Evolutionary conservation across 2,113 vertebrate species (phyloP), one percentile per base, ranked within the genome.

Genomic region (Otis tarda): DNA sequence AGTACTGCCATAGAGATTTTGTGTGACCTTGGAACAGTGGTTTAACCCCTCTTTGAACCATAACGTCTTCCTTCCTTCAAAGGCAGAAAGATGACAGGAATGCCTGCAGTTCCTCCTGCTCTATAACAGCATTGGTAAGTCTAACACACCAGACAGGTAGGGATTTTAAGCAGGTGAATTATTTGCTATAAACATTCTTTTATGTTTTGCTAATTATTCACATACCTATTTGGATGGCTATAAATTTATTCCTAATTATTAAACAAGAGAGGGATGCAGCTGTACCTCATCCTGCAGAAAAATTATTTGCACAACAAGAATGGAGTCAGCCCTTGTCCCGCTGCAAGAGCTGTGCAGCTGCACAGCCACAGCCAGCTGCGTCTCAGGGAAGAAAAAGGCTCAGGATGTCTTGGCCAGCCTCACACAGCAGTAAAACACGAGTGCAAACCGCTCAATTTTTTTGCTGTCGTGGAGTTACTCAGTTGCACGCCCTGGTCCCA

Each of bases 331-430:
- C 67, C 63, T 68, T 53, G 57, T 77, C 67, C 45, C 13, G 0
- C 23, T 47, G 86, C 75, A 75, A 90, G 82, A 79, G 79, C 93
- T 67, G 50, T 59, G 91, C 90, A 86, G 92, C 94, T 94, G 95
- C 90, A 76, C 78, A 85, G 53, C 33, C 75, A 77, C 67, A 69
- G 59, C 23, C 85, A 79, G 68, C 76, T 89, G 89, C 69, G 87
- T 35, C 76, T 22, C 19, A 30, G 35, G 47, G 27, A 77, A 31
- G 31, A 19, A 65, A 83, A 20, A 90, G 22, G 70, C 49, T 73
- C 3, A 0, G 49, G 22, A 69, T 74, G 7, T 49, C 50, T 88
- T 1, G 50, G 37, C 24, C 63, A 83, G 50, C 31, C 64, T 87
- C 63, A 86, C 47, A 31, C 17, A 47, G 79, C 25, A 84, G 23